Evolutionary conservation across 2,888 invertebrate genomes (phyloP).

Genomic region (Melipona beecheii): DNA sequence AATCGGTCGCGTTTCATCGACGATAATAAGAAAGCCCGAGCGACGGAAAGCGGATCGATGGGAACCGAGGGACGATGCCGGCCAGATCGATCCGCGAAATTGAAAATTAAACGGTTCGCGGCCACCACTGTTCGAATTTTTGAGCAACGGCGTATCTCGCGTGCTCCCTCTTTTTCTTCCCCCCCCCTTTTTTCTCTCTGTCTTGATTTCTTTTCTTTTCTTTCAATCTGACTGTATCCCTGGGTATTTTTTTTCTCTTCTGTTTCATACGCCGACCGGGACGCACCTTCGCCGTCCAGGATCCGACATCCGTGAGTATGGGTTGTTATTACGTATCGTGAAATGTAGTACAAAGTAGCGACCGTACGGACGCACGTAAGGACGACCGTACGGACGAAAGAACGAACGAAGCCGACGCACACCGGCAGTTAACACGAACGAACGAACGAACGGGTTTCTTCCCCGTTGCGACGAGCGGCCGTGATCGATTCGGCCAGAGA

Average conservation of each 20-base stretch:
- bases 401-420: too few species aligned
- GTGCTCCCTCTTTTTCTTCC: too few species aligned
- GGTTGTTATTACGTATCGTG: conserved; percentile 61
- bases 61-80: background rate
- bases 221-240: conserved; percentile 58
- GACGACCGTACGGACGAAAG: too few species aligned
- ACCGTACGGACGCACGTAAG: background rate
- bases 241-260: conserved; percentile 69
- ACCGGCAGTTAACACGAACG: background rate
- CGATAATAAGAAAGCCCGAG: conserved; percentile 50
- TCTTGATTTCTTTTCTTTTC: background rate
- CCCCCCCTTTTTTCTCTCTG: background rate
- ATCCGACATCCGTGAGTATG: conserved; percentile 83
- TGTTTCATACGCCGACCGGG: conserved; percentile 77
- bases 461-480: conserved; percentile 23
- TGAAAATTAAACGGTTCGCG: conserved; percentile 75
- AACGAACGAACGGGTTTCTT: conserved; percentile 34
- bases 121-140: conserved; percentile 24
- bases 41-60: conserved; percentile 32
- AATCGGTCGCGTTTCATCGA: conserved; percentile 56
- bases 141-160: background rate
- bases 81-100: conserved; percentile 60
- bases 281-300: conserved; percentile 70
- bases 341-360: conserved; percentile 60
- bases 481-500: conserved; percentile 19